A percentile compares a stretch with the other conserved stretches of the same genome.
These are phyloP conservation scores for Agrenia bidenticulata DNA, from an alignment of 2,888 invertebrate genomes.

Conservation along the genomic window DNA sequence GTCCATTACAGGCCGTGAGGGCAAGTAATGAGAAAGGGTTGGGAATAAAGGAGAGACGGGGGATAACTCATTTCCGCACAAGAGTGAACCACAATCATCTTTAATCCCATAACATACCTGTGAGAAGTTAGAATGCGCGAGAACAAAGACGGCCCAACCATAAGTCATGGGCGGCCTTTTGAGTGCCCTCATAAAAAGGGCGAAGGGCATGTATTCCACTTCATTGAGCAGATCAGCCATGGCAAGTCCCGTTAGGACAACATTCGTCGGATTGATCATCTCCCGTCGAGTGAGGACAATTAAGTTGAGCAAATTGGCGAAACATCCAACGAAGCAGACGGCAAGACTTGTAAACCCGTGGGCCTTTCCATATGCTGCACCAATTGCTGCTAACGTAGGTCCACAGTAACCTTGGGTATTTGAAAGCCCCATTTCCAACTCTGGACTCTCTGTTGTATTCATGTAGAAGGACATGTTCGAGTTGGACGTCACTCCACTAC, in stretches of 20 bases:
- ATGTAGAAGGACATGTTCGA: no score
- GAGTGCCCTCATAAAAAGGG: conserved; percentile 69
- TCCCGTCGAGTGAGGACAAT: conserved; percentile 83
- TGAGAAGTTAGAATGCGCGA: conserved; percentile 85
- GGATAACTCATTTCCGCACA: no score
- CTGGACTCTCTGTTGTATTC: no score
- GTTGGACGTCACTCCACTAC: no score
- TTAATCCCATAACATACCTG: conserved; percentile 66
- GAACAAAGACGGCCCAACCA: conserved; percentile 79
- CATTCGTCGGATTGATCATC: conserved; percentile 89
- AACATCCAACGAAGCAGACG: conserved; percentile 85
- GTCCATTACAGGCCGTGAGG: neutral
- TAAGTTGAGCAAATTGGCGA: conserved; percentile 89
- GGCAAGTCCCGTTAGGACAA: conserved; percentile 84
- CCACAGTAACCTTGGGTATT: conserved; percentile 7
- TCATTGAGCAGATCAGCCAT: conserved; percentile 92
- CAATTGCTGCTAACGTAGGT: neutral
- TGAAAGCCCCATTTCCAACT: no score
- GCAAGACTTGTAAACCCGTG: conserved; percentile 76
- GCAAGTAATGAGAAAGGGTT: neutral
- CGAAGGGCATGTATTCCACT: conserved; percentile 89
- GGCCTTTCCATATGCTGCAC: conserved; percentile 4
- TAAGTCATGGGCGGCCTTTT: conserved; percentile 58
- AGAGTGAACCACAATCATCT: no score
- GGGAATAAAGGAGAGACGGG: neutral